Percentiles rank a stretch among this genome's conserved stretches.
phyloP scores from a whole-genome alignment of 1,140 invertebrate genomes.

The Ganaspis sp. region DNA sequence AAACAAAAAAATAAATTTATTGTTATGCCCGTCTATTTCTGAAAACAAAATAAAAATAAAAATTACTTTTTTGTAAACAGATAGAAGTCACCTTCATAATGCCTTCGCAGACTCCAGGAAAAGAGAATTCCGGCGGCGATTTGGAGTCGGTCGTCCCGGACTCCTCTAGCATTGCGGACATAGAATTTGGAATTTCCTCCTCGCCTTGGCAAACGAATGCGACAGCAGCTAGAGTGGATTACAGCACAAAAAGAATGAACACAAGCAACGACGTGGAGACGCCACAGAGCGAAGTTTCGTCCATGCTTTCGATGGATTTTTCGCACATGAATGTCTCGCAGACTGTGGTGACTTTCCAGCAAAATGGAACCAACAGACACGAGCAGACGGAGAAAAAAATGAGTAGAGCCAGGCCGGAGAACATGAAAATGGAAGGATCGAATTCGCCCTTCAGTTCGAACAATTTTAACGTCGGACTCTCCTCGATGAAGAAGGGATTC shows the following conservation, averaged over 20 bases:
- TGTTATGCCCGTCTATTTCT: too few species aligned
- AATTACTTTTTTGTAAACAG: neutral
- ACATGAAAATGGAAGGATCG: slow-evolving; percentile 49
- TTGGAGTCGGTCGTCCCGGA: slow-evolving; percentile 88
- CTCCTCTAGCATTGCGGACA: slow-evolving; percentile 86
- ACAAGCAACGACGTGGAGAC: slow-evolving; percentile 70
- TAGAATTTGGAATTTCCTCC: slow-evolving; percentile 73
- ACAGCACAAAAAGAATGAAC: slow-evolving; percentile 65
- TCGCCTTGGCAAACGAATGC: slow-evolving; percentile 57
- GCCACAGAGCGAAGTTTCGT: slow-evolving; percentile 69
- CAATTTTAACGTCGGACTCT: slow-evolving; percentile 78
- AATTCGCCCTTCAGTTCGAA: slow-evolving; percentile 69
- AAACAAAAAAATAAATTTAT: too few species aligned
- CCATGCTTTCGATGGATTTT: slow-evolving; percentile 68
- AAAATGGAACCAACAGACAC: slow-evolving; percentile 64
- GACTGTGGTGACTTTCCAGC: slow-evolving; percentile 71
- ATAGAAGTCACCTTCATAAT: slow-evolving; percentile 90
- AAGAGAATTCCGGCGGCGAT: slow-evolving; percentile 88
- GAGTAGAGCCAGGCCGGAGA: slow-evolving; percentile 11
- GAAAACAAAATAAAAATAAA: neutral
- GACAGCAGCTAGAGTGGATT: slow-evolving; percentile 62
- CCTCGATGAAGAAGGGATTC: slow-evolving; percentile 87
- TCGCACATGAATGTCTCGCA: slow-evolving; percentile 49
- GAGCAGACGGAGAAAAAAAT: slow-evolving; percentile 48
- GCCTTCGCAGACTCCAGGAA: slow-evolving; percentile 86